Percentiles rank a stretch among this genome's conserved stretches.
Evolutionary conservation across 2,113 vertebrate genomes (phyloP).

Genomic region (Passer domesticus): DNA sequence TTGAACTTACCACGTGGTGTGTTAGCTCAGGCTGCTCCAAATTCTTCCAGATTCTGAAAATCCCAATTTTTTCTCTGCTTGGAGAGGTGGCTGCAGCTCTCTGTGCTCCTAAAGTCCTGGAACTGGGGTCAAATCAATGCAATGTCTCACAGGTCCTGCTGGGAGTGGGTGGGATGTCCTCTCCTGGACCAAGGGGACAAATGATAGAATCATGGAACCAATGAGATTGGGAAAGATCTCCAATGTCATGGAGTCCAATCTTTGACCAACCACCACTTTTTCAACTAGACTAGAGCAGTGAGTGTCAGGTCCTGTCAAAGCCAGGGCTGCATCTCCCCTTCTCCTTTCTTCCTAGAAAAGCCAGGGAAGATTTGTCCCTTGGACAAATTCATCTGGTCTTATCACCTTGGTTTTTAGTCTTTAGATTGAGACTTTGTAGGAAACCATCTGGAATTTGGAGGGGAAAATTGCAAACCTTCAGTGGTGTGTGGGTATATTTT

Average conservation of each 20-base stretch:
- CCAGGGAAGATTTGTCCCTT: background rate
- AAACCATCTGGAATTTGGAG: background rate
- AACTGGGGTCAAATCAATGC: accelerated
- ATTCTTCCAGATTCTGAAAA: background rate
- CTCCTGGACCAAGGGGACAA: background rate
- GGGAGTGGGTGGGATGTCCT: background rate
- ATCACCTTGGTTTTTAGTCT: background rate
- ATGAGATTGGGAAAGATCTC: background rate
- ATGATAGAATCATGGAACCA: background rate
- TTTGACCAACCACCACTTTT: background rate
- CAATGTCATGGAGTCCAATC: background rate
- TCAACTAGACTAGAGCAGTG: background rate
- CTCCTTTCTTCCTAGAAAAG: background rate
- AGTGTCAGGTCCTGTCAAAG: background rate
- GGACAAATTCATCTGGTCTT: background rate
- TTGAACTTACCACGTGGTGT: background rate
- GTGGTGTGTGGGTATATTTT: accelerated
- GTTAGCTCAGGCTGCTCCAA: background rate
- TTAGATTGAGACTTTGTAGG: background rate
- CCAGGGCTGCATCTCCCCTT: background rate
- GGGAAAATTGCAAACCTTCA: too few relatives aligned
- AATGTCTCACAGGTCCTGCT: accelerated
- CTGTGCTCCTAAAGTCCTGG: accelerated
- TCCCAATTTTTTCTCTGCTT: background rate
- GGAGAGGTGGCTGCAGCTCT: accelerated